Base-by-base conservation (phyloP, 1,140 invertebrate species). In the Megalonaias nervosa region DNA sequence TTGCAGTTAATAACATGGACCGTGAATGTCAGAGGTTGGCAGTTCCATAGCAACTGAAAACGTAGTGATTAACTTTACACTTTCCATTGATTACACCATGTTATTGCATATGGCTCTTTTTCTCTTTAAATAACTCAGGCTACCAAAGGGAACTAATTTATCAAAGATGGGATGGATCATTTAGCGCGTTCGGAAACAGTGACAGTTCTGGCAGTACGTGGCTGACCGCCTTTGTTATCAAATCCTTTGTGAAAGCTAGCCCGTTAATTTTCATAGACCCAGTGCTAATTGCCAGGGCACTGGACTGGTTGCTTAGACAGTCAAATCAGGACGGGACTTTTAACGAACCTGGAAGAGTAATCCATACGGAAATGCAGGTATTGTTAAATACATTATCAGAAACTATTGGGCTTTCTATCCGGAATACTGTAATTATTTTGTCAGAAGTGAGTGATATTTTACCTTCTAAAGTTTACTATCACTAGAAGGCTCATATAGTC, bases 111-210 rank as follows among this genome's bases (percentile, higher is more conserved):
- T 38, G 11, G 4, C 38, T 48, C 38, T 48, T 6, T 48, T 48
- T 48, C 38, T 6, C 38, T 48, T 48, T 48, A 9, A 6, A 48
- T 48, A 6, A 48, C 38, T 69, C 90, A 92, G 83, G 92, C 89
- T 99, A 99, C 89, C 98, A 99, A 87, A 93, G 96, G 80, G 94
- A 99, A 89, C 92, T 99, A 82, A 97, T 95, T 5, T 99, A 97
- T 89, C 94, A 94, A 75, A 94, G 95, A 73, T 88, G 91, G 13
- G 97, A 99, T 89, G 97, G 97, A 2, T 98, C 97, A 0, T 99
- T 99, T 88, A 97, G 97, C 88, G 95, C 96, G 23, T 99, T 99
- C 90, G 97, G 96, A 57, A 93, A 94, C 76, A 93, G 93, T 23
- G 95, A 98, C 87, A 90, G 93, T n/a, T 94, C 93, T 77, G 95